These are phyloP conservation scores for Amblyopsis rosae DNA, from an alignment of 2,113 vertebrate species.

Conservation along the genomic window DNA sequence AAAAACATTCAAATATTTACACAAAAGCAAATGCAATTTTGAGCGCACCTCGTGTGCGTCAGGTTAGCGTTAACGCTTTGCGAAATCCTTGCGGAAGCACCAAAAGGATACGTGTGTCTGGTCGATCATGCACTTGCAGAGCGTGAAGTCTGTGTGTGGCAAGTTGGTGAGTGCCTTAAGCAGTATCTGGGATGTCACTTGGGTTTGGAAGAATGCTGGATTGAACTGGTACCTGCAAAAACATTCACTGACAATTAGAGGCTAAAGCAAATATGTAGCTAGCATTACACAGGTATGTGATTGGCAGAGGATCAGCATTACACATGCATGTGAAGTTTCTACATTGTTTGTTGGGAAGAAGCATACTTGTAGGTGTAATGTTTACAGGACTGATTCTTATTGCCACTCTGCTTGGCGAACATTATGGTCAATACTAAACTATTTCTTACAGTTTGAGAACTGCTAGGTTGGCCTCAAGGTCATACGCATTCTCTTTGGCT, in stretches of 20 bases:
- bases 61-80: background rate
- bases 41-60: no score
- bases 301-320: no score
- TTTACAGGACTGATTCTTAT: no score
- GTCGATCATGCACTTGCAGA: slow-evolving; percentile 98
- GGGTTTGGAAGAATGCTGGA: slow-evolving; percentile 91
- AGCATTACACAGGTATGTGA: no score
- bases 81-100: slow-evolving; percentile 14
- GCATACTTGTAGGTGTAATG: no score
- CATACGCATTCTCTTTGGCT: slow-evolving; percentile 88
- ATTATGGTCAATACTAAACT: no score
- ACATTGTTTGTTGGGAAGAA: no score
- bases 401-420: no score
- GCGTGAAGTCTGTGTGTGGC: slow-evolving; percentile 94
- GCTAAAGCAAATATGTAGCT: no score
- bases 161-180: slow-evolving; percentile 96
- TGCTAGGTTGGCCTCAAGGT: slow-evolving; percentile 91
- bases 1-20: no score
- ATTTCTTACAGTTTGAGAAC: slow-evolving; percentile 89
- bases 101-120: slow-evolving; percentile 90
- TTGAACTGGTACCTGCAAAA: slow-evolving; percentile 92
- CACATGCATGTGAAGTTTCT: no score
- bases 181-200: slow-evolving; percentile 90
- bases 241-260: background rate
- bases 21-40: no score